Conservation (phyloP, 2,888 invertebrate species). For the Cantharis rufa region DNA sequence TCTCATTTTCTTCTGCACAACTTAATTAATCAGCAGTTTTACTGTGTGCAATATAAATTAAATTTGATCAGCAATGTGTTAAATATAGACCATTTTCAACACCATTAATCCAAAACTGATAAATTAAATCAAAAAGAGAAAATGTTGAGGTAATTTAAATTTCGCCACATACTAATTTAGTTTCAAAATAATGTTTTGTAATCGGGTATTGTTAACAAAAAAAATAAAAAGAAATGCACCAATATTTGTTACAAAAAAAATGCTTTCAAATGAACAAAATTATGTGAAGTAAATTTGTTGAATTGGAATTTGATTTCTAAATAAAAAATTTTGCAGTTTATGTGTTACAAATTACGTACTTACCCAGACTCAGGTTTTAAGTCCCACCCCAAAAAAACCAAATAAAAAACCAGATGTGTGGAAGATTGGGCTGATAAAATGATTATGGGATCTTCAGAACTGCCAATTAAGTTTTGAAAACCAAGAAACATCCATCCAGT, state of each 20-base stretch:
- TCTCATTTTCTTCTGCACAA: background rate
- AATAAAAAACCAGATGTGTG: slow-evolving; percentile 42
- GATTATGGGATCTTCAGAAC: slow-evolving; percentile 29
- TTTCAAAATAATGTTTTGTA: background rate
- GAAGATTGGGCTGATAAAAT: slow-evolving; percentile 56
- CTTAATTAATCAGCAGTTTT: background rate
- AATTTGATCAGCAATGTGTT: background rate
- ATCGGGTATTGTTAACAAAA: background rate
- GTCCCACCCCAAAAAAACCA: slow-evolving; percentile 38
- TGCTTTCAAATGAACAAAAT: too few species aligned
- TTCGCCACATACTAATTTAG: background rate
- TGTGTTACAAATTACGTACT: slow-evolving; percentile 34
- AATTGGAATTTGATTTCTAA: background rate
- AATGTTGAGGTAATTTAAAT: background rate
- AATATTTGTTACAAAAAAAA: background rate
- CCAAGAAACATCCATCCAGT: slow-evolving; percentile 7
- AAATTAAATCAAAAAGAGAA: background rate
- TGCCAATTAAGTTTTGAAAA: slow-evolving; percentile 19
- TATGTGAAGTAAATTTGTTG: background rate
- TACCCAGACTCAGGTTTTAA: slow-evolving; percentile 32
- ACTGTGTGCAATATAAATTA: background rate
- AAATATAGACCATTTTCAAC: background rate
- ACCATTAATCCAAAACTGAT: background rate
- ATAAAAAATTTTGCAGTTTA: background rate
- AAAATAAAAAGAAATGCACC: background rate